A percentile compares a stretch with the other conserved stretches of the same genome.
phyloP scores from a whole-genome alignment of 1,140 invertebrate genomes.

The Nylanderia fulva region DNA sequence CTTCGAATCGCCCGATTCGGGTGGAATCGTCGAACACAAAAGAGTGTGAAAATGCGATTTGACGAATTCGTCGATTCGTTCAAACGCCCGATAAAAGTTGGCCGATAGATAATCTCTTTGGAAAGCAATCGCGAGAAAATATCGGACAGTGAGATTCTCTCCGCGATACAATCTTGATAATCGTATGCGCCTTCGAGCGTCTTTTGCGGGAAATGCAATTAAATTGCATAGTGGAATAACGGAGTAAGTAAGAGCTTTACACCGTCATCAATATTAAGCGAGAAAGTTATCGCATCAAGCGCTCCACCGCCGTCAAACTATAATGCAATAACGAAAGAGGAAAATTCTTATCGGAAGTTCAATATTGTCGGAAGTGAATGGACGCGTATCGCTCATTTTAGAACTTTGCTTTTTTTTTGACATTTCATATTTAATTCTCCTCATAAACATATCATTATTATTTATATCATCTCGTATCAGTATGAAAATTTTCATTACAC shows the following conservation, averaged over 20 bases:
- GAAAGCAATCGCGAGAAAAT: constrained; percentile 44
- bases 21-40: background rate
- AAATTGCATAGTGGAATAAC: constrained; percentile 43
- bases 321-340: constrained; percentile 41
- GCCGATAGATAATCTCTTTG: constrained; percentile 36
- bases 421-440: background rate
- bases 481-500: too few relatives aligned
- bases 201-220: constrained; percentile 42
- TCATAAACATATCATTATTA: background rate
- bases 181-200: constrained; percentile 9
- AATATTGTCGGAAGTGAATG: background rate
- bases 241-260: background rate
- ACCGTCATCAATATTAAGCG: constrained; percentile 42
- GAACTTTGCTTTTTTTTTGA: background rate
- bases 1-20: constrained; percentile 21
- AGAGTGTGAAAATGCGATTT: constrained; percentile 24
- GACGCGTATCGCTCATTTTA: background rate
- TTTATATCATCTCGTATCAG: too few relatives aligned
- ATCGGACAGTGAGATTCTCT: constrained; percentile 1
- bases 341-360: constrained; percentile 30
- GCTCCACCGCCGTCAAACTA: constrained; percentile 28
- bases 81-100: constrained; percentile 5
- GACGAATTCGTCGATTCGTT: constrained; percentile 18
- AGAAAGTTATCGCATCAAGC: constrained; percentile 54
- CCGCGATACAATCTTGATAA: background rate